Conservation (phyloP, 2,797 vertebrate genomes). For the Babyrousa celebensis region DNA sequence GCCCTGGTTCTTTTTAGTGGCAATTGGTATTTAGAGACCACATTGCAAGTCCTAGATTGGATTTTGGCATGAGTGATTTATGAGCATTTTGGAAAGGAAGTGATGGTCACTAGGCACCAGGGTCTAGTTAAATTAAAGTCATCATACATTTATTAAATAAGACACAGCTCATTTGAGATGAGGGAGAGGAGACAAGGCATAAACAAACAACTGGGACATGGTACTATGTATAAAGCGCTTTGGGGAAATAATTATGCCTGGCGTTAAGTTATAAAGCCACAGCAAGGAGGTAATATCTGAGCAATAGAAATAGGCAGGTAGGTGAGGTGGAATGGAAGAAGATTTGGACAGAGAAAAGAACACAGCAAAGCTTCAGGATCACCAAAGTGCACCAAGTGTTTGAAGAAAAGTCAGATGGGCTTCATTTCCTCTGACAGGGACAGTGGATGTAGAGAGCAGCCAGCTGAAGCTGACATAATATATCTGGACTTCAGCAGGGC, state of each 20-base stretch:
- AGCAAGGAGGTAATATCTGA: neutral
- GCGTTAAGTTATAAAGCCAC: constrained; percentile 41
- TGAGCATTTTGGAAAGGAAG: constrained; percentile 59
- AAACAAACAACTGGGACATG: constrained; percentile 12
- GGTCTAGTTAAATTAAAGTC: constrained; percentile 60
- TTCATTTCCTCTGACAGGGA: constrained; percentile 85
- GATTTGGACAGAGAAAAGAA: constrained; percentile 40
- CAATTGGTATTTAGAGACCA: constrained; percentile 47
- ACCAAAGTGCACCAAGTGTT: neutral
- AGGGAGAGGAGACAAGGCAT: neutral
- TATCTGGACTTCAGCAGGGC: constrained; percentile 77
- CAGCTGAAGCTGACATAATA: constrained; percentile 73
- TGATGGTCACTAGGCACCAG: constrained; percentile 52
- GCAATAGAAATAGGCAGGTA: neutral
- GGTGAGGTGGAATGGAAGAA: neutral
- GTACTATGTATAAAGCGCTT: constrained; percentile 13
- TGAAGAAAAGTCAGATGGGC: constrained; percentile 73
- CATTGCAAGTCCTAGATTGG: neutral
- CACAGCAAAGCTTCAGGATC: neutral
- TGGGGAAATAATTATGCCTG: constrained; percentile 27
- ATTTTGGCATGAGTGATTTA: constrained; percentile 69
- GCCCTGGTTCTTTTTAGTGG: constrained; percentile 31
- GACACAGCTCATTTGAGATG: constrained; percentile 36
- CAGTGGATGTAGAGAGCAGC: constrained; percentile 68
- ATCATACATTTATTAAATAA: constrained; percentile 67